phyloP scores from a whole-genome alignment of 2,888 invertebrate species.

The Hypena proboscidalis region DNA sequence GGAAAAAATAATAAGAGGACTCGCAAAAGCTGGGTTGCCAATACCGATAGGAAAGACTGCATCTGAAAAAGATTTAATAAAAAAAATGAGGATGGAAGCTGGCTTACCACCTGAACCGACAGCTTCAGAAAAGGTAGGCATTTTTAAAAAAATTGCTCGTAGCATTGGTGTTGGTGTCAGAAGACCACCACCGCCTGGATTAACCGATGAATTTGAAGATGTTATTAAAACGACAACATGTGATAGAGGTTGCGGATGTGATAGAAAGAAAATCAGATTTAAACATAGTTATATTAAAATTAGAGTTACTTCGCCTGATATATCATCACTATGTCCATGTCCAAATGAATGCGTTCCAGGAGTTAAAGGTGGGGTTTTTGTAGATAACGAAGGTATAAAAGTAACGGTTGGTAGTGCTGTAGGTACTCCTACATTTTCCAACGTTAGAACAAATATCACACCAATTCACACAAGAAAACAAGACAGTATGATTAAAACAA shows the following conservation, averaged over 20 bases:
- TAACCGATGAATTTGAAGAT: constrained; percentile 57
- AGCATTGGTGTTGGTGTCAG: constrained; percentile 37
- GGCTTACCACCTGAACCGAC: constrained; percentile 47
- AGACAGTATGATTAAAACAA: not conserved
- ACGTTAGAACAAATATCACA: constrained; percentile 4
- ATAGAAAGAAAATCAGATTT: constrained; percentile 70
- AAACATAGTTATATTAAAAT: constrained; percentile 73
- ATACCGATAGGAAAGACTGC: constrained; percentile 55
- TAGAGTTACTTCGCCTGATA: constrained; percentile 68
- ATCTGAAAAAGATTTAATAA: constrained; percentile 55
- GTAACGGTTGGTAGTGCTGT: constrained; percentile 65
- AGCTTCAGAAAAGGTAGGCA: constrained; percentile 52
- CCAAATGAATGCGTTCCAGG: constrained; percentile 66
- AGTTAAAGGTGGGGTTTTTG: constrained; percentile 61
- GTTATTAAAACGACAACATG: constrained; percentile 64
- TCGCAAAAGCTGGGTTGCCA: constrained; percentile 53
- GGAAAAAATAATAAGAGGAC: constrained; percentile 54
- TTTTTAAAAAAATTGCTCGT: constrained; percentile 52
- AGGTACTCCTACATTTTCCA: constrained; percentile 48
- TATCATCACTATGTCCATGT: constrained; percentile 65
- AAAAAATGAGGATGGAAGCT: constrained; percentile 45
- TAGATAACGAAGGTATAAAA: constrained; percentile 68
- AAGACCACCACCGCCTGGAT: constrained; percentile 37
- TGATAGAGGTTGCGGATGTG: constrained; percentile 68
- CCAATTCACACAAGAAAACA: not conserved